Conservation (phyloP, 1,140 invertebrate species). For the Euborellia annulipes region DNA sequence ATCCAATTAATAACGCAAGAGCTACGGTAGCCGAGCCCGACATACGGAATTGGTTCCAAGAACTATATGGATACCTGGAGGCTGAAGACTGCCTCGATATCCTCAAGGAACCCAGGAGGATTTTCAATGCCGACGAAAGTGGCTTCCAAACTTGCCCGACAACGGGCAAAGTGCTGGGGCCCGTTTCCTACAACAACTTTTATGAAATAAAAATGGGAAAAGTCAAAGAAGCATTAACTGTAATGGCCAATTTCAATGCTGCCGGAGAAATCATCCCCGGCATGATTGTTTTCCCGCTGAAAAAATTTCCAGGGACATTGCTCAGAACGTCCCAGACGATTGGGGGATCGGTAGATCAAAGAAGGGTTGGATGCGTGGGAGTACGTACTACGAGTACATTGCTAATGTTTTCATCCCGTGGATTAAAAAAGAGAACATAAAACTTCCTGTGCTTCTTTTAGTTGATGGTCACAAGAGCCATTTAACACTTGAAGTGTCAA, state of each 20-base stretch:
- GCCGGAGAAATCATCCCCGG: conserved; percentile 15
- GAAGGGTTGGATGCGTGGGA: conserved; percentile 17
- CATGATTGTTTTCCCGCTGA: conserved; percentile 16
- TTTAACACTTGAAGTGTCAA: background rate
- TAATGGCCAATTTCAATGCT: conserved; percentile 20
- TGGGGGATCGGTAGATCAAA: conserved; percentile 17
- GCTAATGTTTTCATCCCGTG: conserved; percentile 18
- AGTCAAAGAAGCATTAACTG: conserved; percentile 25
- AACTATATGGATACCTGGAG: conserved; percentile 19
- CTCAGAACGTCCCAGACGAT: conserved; percentile 14
- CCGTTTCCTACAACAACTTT: conserved; percentile 18
- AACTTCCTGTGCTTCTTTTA: background rate
- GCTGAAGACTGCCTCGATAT: conserved; percentile 15
- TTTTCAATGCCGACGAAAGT: conserved; percentile 19
- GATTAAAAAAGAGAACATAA: background rate
- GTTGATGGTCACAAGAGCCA: conserved; percentile 4
- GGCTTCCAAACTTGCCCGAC: conserved; percentile 17
- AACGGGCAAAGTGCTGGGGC: conserved; percentile 18
- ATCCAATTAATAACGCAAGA: conserved; percentile 22
- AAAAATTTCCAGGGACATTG: conserved; percentile 8
- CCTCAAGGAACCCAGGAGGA: conserved; percentile 17
- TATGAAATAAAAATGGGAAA: conserved; percentile 19
- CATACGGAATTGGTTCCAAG: conserved; percentile 22
- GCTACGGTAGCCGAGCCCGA: conserved; percentile 20
- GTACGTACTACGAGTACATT: conserved; percentile 19